Base-by-base conservation (phyloP, 2,797 vertebrate species). In the Erethizon dorsatum region DNA sequence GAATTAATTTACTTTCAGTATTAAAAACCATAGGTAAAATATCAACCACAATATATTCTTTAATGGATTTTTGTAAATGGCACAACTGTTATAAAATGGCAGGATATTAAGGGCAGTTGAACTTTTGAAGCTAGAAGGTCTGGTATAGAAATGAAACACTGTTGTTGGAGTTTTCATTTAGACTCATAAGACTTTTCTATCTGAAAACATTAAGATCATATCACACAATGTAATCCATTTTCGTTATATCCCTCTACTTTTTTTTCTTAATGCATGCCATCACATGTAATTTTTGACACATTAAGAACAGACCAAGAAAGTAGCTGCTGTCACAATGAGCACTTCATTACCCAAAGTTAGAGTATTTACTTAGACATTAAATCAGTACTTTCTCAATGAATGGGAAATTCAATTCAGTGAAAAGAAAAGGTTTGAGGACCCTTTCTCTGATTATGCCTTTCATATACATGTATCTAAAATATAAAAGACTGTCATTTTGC, bases 281-380 rank as follows among this genome's bases (percentile, higher is more conserved):
- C 93, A 3, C 83, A 94, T 78, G 56, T 96, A 95, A 80, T 69
- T 87, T 97, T 91, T 96, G 54, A 89, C 88, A 67, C 65, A 33
- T 93, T 97, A 69, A 92, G 33, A 98, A 95, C 47, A 97, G 67
- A 96, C 13, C 57, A 95, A 90, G 86, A 97, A 97, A 98, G 50
- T 63, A 92, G 15, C 69, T 95, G 33, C 77, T 97, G 24, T 92
- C 91, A 96, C 83, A 95, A 57, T 86, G 41, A 97, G 59, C 57
- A 82, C 28, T 97, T 85, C 86, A 52, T 5, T 84, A 79, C 8
- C 37, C n/a, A 95, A 95, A 89, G 61, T 80, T 94, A 71, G 14
- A 90, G 14, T 90, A 83, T 94, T 94, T 96, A 96, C 75, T 97
- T 82, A 96, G 88, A 90, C 59, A 95, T 86, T 96, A 94, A 95